Percentiles rank a stretch among this genome's conserved stretches.
These are phyloP conservation scores for Camelus dromedarius DNA, from an alignment of 2,113 vertebrate genomes.

Conservation along the genomic window DNA sequence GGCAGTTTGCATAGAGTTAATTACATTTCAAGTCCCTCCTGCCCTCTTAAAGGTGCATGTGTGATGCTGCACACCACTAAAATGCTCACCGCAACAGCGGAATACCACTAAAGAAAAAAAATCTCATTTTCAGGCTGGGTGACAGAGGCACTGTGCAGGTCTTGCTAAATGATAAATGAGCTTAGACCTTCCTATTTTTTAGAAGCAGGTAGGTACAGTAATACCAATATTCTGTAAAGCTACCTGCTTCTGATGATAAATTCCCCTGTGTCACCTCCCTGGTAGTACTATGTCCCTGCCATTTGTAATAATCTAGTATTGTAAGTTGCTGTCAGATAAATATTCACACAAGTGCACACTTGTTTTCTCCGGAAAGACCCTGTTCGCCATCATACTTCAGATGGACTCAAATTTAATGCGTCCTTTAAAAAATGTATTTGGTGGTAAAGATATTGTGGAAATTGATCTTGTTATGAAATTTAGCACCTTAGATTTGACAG, in stretches of 20 bases:
- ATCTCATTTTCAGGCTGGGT: slow-evolving; percentile 58
- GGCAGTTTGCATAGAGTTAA: slow-evolving; percentile 7
- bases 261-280: slow-evolving; percentile 68
- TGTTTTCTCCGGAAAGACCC: slow-evolving; percentile 74
- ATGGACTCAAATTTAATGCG: slow-evolving; percentile 70
- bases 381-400: slow-evolving; percentile 62
- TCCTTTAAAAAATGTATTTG: slow-evolving; percentile 77
- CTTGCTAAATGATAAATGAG: slow-evolving; percentile 78
- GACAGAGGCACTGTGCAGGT: not conserved
- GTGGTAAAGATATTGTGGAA: slow-evolving; percentile 76
- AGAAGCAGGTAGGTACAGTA: slow-evolving; percentile 67
- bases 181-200: slow-evolving; percentile 68
- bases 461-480: slow-evolving; percentile 82
- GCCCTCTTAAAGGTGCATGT: slow-evolving; percentile 43
- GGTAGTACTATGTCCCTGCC: slow-evolving; percentile 32
- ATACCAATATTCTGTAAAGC: slow-evolving; percentile 72
- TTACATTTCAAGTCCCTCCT: slow-evolving; percentile 22
- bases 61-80: not conserved
- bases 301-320: slow-evolving; percentile 73
- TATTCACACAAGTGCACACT: slow-evolving; percentile 33
- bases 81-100: slow-evolving; percentile 13
- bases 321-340: slow-evolving; percentile 65
- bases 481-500: slow-evolving; percentile 79
- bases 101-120: slow-evolving; percentile 40
- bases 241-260: slow-evolving; percentile 73